Evolutionary conservation across 2,113 vertebrate species (phyloP).

Genomic region (Scatophagus argus): DNA sequence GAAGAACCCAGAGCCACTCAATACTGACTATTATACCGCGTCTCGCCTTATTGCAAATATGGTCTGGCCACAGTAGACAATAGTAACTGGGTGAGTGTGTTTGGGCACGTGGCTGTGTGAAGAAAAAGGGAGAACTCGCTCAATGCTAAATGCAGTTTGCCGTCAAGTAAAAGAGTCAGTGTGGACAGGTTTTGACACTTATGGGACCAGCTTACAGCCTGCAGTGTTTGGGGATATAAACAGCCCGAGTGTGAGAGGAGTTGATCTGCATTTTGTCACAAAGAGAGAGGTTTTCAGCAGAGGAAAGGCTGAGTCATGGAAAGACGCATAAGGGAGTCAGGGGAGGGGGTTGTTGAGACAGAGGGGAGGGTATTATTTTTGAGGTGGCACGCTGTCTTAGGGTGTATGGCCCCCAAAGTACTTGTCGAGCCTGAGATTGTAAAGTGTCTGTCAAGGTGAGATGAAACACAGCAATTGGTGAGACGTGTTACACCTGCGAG

Average conservation of each 20-base stretch:
- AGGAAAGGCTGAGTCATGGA: conserved; percentile 79
- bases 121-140: conserved; percentile 51
- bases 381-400: conserved; percentile 64
- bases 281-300: conserved; percentile 67
- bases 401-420: conserved; percentile 50
- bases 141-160: conserved; percentile 63
- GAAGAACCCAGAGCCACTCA: conserved; percentile 69
- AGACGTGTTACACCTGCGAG: conserved; percentile 65
- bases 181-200: conserved; percentile 78
- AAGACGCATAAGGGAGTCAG: conserved; percentile 56
- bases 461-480: conserved; percentile 55
- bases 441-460: conserved; percentile 75
- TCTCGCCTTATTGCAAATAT: conserved; percentile 48
- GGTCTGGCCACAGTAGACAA: conserved; percentile 71
- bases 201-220: conserved; percentile 68
- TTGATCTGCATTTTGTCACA: conserved; percentile 79
- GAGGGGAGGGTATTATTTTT: conserved; percentile 68
- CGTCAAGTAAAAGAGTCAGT: conserved; percentile 65
- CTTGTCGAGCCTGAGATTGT: conserved; percentile 72
- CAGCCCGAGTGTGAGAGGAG: conserved; percentile 73
- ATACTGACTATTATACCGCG: conserved; percentile 78
- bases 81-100: conserved; percentile 72
- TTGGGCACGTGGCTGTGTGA: conserved; percentile 32
- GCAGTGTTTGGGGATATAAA: conserved; percentile 77
- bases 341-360: conserved; percentile 53